A percentile compares a stretch with the other conserved stretches of the same genome.
phyloP scores from a whole-genome alignment of 2,888 invertebrate species.

The Lithodes maja region DNA sequence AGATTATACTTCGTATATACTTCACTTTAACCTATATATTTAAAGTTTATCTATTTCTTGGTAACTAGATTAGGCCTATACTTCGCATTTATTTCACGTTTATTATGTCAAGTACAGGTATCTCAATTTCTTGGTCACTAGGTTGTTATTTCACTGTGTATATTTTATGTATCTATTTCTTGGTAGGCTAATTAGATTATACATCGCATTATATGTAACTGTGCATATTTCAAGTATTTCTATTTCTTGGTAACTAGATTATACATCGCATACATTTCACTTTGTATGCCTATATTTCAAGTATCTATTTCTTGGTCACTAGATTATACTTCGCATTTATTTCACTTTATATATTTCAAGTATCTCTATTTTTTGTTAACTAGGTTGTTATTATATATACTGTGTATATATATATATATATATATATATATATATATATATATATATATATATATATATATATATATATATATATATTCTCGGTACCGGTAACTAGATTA shows the following conservation, averaged over 20 bases:
- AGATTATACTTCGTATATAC: neutral
- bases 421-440: constrained; percentile 13
- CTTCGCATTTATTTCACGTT: too few relatives aligned
- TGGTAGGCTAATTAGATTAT: neutral
- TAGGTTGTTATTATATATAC: neutral
- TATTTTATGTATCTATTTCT: too few relatives aligned
- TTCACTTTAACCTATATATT: too few relatives aligned
- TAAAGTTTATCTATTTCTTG: neutral
- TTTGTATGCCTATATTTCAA: neutral
- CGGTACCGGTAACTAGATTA: neutral
- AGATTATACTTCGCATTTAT: neutral
- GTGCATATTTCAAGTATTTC: too few relatives aligned
- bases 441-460: constrained; percentile 20
- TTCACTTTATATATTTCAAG: too few relatives aligned
- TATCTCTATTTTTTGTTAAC: neutral
- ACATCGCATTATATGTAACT: too few relatives aligned
- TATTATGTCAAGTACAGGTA: too few relatives aligned
- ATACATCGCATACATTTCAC: neutral
- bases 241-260: neutral
- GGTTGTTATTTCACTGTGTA: too few relatives aligned
- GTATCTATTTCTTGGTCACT: neutral
- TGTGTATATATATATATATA: constrained; percentile 1
- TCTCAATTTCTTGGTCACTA: too few relatives aligned
- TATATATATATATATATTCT: constrained; percentile 1
- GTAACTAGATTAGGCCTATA: neutral